These are phyloP conservation scores for Pachyrhynchus sulphureomaculatus DNA, from an alignment of 1,140 invertebrate genomes.

Conservation along the genomic window DNA sequence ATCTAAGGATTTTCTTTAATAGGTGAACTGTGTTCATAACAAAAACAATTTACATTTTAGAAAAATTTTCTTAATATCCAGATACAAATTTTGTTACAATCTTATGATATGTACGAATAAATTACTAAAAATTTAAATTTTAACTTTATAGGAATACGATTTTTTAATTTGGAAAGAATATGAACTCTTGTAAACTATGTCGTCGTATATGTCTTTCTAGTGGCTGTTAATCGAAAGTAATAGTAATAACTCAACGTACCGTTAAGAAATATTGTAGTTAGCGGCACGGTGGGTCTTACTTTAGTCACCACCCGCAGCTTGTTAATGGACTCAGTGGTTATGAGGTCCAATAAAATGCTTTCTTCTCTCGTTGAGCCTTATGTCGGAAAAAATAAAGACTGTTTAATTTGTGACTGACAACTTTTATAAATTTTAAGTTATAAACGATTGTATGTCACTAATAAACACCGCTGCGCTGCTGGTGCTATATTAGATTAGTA, in stretches of 20 bases:
- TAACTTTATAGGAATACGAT: too few species aligned
- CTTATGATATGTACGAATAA: too few species aligned
- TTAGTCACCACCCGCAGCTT: conserved; percentile 12
- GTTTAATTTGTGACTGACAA: conserved; percentile 19
- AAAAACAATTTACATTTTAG: too few species aligned
- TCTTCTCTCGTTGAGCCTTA: conserved; percentile 9
- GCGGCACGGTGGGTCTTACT: conserved; percentile 14
- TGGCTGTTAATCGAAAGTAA: conserved; percentile 8
- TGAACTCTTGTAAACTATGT: background rate
- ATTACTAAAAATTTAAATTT: too few species aligned
- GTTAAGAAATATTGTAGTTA: conserved; percentile 17
- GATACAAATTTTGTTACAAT: too few species aligned
- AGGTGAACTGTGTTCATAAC: too few species aligned
- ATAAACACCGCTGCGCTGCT: background rate
- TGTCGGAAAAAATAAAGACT: conserved; percentile 17
- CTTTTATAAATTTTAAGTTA: conserved; percentile 6
- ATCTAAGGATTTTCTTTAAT: too few species aligned
- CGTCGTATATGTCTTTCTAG: background rate
- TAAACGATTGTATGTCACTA: conserved; percentile 2
- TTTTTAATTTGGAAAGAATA: too few species aligned
- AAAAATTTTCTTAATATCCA: too few species aligned
- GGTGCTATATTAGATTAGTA: conserved; percentile 1
- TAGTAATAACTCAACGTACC: conserved; percentile 10
- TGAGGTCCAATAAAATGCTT: conserved; percentile 11
- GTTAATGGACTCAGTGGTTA: conserved; percentile 7